Evolutionary conservation across 2,113 vertebrate genomes (phyloP).

Genomic region (Beaufortia kweichowensis): DNA sequence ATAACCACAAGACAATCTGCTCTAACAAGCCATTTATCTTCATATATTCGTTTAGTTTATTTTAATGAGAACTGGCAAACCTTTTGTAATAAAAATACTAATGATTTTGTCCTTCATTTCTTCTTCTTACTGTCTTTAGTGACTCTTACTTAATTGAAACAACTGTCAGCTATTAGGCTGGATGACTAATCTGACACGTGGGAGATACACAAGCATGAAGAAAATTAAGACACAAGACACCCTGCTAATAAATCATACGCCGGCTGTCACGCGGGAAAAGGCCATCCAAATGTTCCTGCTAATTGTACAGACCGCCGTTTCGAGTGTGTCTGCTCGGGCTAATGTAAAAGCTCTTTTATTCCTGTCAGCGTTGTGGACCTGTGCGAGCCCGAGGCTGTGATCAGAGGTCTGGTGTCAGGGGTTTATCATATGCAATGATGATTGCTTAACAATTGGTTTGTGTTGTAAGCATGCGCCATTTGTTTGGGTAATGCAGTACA

Average conservation of each 20-base stretch:
- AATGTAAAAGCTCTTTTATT: neutral
- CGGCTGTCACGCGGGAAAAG: slow-evolving; percentile 17
- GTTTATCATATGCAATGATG: neutral
- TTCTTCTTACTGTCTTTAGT: neutral
- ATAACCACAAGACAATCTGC: too few species aligned
- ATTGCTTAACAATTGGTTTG: slow-evolving; percentile 11
- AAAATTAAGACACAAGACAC: neutral
- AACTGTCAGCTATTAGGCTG: slow-evolving; percentile 15
- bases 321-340: neutral
- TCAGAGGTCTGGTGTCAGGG: slow-evolving; percentile 27
- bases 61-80: neutral
- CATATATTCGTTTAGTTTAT: neutral
- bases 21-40: neutral
- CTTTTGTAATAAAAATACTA: neutral
- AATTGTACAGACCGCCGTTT: slow-evolving; percentile 32
- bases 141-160: slow-evolving; percentile 33
- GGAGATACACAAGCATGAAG: neutral
- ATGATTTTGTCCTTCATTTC: slow-evolving; percentile 9
- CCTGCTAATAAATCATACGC: slow-evolving; percentile 44
- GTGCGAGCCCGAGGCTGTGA: slow-evolving; percentile 15
- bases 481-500: slow-evolving; percentile 23
- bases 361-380: neutral
- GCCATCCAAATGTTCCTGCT: slow-evolving; percentile 33
- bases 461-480: slow-evolving; percentile 6
- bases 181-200: slow-evolving; percentile 1